Evolutionary conservation across 2,888 invertebrate genomes (phyloP).

Genomic region (Dicyrtoma fusca): DNA sequence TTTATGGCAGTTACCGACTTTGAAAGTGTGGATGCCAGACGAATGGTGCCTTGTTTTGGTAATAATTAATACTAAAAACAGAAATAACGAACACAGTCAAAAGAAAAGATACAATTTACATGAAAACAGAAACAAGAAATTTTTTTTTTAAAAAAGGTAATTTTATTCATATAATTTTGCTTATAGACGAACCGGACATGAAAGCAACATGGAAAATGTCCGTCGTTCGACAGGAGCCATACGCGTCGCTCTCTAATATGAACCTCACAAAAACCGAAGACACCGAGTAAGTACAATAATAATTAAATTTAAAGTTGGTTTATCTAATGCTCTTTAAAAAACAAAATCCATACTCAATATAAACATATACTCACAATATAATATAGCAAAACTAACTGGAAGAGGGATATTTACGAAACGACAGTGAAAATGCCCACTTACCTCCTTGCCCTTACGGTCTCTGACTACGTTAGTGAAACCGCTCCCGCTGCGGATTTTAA

Average conservation of each 20-base stretch:
- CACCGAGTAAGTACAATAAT: no score
- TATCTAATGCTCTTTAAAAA: no score
- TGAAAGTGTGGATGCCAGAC: conserved; percentile 47
- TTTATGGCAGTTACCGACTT: conserved; percentile 48
- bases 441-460: conserved; percentile 47
- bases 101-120: no score
- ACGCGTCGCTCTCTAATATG: conserved; percentile 44
- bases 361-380: no score
- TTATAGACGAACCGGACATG: conserved; percentile 45
- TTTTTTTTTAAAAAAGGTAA: no score
- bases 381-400: conserved; percentile 36
- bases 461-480: conserved; percentile 41
- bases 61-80: conserved; percentile 35
- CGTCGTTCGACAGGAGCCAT: conserved; percentile 39
- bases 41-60: conserved; percentile 48
- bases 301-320: no score
- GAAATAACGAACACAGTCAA: no score
- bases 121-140: no score
- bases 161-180: no score
- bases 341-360: no score
- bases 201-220: conserved; percentile 47
- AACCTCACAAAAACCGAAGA: not conserved
- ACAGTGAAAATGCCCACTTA: conserved; percentile 45
- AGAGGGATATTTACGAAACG: conserved; percentile 40
- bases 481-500: conserved; percentile 34